These are phyloP conservation scores for Alexandromys fortis DNA, from an alignment of 2,113 vertebrate species.

Conservation along the genomic window DNA sequence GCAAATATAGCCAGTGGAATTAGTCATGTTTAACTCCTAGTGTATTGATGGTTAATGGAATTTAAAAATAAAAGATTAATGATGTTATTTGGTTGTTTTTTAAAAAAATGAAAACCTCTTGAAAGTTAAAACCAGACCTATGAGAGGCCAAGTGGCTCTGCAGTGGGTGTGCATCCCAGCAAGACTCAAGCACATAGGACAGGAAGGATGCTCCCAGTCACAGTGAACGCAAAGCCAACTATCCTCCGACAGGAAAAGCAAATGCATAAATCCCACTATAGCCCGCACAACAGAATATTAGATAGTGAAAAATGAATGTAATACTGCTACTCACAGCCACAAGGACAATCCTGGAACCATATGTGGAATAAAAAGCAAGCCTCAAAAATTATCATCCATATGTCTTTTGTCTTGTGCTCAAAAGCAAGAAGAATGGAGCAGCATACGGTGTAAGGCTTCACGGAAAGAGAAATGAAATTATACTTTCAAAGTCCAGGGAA, in stretches of 20 bases:
- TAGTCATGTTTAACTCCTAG: neutral
- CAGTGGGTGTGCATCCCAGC: neutral
- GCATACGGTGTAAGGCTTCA: neutral
- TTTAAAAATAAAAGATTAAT: neutral
- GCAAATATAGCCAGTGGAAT: neutral
- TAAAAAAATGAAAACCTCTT: neutral
- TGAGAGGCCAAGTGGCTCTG: neutral
- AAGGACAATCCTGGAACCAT: neutral
- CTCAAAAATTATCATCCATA: neutral
- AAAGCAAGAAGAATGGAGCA: conserved; percentile 24
- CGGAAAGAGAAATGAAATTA: neutral
- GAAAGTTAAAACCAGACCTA: neutral
- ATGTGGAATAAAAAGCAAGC: conserved; percentile 3
- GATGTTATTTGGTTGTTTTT: neutral
- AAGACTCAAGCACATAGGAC: neutral
- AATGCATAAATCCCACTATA: neutral
- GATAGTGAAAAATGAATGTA: neutral
- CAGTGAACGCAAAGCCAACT: neutral
- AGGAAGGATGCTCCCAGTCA: neutral
- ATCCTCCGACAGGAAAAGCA: neutral
- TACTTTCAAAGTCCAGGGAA: neutral
- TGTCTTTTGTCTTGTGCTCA: conserved; percentile 18
- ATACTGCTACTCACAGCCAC: neutral
- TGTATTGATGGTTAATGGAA: neutral
- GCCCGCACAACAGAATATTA: neutral